Evolutionary conservation across 2,113 vertebrate species (phyloP).

Genomic region (Ranitomeya imitator): DNA sequence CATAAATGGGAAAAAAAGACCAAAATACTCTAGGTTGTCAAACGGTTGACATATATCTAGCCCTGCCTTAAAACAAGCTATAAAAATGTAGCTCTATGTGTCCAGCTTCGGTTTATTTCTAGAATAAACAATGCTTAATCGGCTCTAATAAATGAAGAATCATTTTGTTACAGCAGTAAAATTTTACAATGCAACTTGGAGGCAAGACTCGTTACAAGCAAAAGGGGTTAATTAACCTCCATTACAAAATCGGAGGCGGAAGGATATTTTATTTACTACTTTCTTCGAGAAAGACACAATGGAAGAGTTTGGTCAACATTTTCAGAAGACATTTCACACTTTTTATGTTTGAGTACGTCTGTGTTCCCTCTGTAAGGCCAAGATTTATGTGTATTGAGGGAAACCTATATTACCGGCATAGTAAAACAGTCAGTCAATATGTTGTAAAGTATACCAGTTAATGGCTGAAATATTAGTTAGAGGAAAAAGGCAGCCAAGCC

Average conservation of each 20-base stretch:
- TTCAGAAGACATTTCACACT: slow-evolving; percentile 33
- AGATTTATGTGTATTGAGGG: slow-evolving; percentile 55
- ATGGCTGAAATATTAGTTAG: slow-evolving; percentile 65
- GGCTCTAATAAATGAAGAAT: slow-evolving; percentile 19
- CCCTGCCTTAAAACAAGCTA: background rate
- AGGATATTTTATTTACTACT: background rate
- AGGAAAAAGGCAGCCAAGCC: slow-evolving; percentile 60
- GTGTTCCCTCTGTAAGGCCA: slow-evolving; percentile 43
- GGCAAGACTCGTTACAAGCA: background rate
- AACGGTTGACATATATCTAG: background rate
- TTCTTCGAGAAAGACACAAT: slow-evolving; percentile 14
- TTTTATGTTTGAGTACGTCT: slow-evolving; percentile 31
- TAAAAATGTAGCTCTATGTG: background rate
- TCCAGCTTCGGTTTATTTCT: background rate
- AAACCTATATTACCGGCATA: slow-evolving; percentile 62
- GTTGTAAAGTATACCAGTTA: slow-evolving; percentile 63
- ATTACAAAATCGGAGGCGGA: background rate
- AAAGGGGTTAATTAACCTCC: slow-evolving; percentile 17
- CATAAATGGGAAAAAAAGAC: background rate
- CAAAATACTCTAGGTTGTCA: background rate
- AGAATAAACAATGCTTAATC: slow-evolving; percentile 35
- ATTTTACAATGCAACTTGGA: slow-evolving; percentile 15
- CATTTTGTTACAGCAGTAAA: slow-evolving; percentile 32
- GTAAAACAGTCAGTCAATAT: slow-evolving; percentile 62
- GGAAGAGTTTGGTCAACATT: slow-evolving; percentile 38